Evolutionary conservation across 2,113 vertebrate species (phyloP), one percentile per base, ranked within the genome.

Genomic region (Catharus bicknelli): DNA sequence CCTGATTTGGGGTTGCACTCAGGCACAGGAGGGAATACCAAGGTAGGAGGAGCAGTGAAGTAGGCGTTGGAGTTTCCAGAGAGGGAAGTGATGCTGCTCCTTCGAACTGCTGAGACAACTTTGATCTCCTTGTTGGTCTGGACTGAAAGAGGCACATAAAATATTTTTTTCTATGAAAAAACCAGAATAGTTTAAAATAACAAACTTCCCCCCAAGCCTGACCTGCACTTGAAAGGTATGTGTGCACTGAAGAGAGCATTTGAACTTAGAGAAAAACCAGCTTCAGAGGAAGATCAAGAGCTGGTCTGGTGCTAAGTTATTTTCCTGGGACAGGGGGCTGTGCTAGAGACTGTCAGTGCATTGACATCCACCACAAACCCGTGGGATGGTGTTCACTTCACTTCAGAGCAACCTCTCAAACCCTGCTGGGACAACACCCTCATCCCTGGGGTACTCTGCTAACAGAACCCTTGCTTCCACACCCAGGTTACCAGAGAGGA

Each of bases 1-100:
- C 98, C 98, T 98, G 98, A 99, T 97, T 98, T 98, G 51, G 98
- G 98, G 95, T 98, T 99, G 89, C 97, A 98, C 90, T 95, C 97
- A 25, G 94, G 81, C 89, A 91, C 91, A 23, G 97, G 95, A 77
- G 96, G 72, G 76, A 96, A 94, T 3, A 95, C 93, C 81, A 97
- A 11, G 0, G 38, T 95, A 27, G 88, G 95, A 29, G 96, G 43
- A 42, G 92, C 5, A 7, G 94, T 92, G 89, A 96, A 96, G 83
- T 98, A 98, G 78, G 97, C 76, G 38, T 89, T 97, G 62, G 97
- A 78, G 55, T 95, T 96, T 50, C 97, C 97, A 83, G 97, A 90
- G 16, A 97, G 94, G 13, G 97, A 96, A 55, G 95, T 97, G 81
- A 98, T 87, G 89, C 97, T 98, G 87, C 98, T 96, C 70, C 97